Conservation (phyloP, 2,888 invertebrate species). For the Polydrusus pterygomalis region DNA sequence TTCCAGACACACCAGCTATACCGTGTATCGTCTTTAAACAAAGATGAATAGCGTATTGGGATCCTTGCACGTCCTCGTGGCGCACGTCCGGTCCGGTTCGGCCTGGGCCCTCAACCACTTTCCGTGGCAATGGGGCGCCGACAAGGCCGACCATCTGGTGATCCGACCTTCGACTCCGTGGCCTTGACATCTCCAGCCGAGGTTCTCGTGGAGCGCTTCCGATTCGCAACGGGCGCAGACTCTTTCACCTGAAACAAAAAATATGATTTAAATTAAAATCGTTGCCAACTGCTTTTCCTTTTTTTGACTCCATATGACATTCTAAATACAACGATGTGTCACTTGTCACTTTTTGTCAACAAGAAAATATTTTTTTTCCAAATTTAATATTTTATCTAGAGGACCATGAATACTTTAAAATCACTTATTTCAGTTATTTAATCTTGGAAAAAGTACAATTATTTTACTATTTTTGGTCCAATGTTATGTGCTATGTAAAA, state of each 20-base stretch:
- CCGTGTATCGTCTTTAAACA: constrained; percentile 62
- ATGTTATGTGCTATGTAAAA: too few species aligned
- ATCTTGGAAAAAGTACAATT: too few species aligned
- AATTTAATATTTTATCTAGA: too few species aligned
- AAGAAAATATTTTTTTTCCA: too few species aligned
- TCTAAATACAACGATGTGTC: too few species aligned
- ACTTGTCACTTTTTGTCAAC: too few species aligned
- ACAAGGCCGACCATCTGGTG: constrained; percentile 89
- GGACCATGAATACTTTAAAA: too few species aligned
- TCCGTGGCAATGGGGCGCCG: constrained; percentile 91
- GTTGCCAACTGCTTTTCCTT: too few species aligned
- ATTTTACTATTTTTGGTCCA: too few species aligned
- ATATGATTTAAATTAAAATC: neutral
- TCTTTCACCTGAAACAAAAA: constrained; percentile 77
- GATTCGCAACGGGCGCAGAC: constrained; percentile 90
- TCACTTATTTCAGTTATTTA: too few species aligned
- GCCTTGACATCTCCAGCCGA: constrained; percentile 88
- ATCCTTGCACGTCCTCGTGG: constrained; percentile 65
- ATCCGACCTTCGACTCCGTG: constrained; percentile 85
- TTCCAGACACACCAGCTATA: constrained; percentile 9
- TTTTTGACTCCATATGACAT: too few species aligned
- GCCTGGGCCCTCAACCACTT: constrained; percentile 82
- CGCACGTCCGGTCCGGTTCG: constrained; percentile 66
- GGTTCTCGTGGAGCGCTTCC: constrained; percentile 83
- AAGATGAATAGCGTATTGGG: constrained; percentile 68